These are phyloP conservation scores for Channa argus DNA, from an alignment of 2,113 vertebrate genomes.

Conservation along the genomic window DNA sequence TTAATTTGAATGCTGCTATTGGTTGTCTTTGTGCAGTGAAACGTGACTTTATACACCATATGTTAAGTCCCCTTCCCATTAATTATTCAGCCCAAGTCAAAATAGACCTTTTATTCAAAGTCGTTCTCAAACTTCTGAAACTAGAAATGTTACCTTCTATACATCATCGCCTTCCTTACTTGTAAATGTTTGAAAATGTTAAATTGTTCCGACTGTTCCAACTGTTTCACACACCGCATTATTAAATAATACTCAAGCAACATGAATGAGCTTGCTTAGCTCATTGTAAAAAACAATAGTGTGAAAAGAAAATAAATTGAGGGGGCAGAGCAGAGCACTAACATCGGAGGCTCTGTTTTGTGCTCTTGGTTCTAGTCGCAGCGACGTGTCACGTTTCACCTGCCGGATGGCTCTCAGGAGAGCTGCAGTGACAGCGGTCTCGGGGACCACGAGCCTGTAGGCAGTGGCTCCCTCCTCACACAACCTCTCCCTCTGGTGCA, in stretches of 20 bases:
- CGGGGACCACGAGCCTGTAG: constrained; percentile 97
- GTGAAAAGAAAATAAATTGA: constrained; percentile 20
- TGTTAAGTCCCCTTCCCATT: constrained; percentile 58
- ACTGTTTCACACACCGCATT: constrained; percentile 43
- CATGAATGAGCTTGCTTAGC: constrained; percentile 46
- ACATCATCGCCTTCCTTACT: constrained; percentile 18
- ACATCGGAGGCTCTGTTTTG: constrained; percentile 88
- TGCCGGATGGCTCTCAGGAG: constrained; percentile 99
- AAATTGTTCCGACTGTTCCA: constrained; percentile 27
- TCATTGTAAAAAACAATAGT: constrained; percentile 36
- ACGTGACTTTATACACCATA: constrained; percentile 76
- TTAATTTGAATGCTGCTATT: constrained; percentile 60
- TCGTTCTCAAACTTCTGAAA: constrained; percentile 28
- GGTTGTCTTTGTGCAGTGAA: constrained; percentile 77
- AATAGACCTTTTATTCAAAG: constrained; percentile 31
- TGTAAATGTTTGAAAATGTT: constrained; percentile 34
- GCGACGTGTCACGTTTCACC: constrained; percentile 99
- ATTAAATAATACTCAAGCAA: constrained; percentile 29
- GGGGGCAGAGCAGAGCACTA: constrained; percentile 86
- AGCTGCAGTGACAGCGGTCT: constrained; percentile 99
- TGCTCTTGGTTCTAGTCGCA: constrained; percentile 98
- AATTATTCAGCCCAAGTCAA: constrained; percentile 50
- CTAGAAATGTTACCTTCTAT: constrained; percentile 12
- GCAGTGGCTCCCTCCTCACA: constrained; percentile 97
- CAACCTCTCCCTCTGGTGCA: constrained; percentile 99